phyloP scores from a whole-genome alignment of 2,888 invertebrate species.

The Clostera curtula region DNA sequence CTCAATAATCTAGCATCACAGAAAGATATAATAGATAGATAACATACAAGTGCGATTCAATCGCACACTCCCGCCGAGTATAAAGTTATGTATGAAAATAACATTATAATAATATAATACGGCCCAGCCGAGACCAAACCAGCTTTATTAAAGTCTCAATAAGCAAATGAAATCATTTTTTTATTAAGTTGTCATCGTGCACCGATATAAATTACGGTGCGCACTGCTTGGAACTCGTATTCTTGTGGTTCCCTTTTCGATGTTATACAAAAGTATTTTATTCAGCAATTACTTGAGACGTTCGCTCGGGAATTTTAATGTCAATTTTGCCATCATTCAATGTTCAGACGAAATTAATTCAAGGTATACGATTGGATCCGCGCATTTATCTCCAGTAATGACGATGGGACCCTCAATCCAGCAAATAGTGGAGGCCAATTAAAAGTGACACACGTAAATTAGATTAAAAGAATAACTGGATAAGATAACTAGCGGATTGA shows the following conservation, averaged over 20 bases:
- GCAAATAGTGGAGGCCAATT: constrained; percentile 57
- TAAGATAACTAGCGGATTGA: too few species aligned
- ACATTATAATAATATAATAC: constrained; percentile 60
- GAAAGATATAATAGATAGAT: too few species aligned
- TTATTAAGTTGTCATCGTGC: constrained; percentile 73
- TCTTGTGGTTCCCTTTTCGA: constrained; percentile 64
- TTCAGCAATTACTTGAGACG: constrained; percentile 73
- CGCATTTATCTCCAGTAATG: constrained; percentile 63
- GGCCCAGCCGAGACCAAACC: constrained; percentile 47
- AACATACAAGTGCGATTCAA: too few species aligned
- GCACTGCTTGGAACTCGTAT: constrained; percentile 39
- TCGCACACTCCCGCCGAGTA: too few species aligned
- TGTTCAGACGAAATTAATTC: constrained; percentile 66
- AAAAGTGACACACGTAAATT: constrained; percentile 58
- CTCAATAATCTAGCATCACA: too few species aligned
- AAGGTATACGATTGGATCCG: constrained; percentile 40
- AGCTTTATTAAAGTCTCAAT: constrained; percentile 72
- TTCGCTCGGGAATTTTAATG: constrained; percentile 68
- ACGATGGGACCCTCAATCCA: constrained; percentile 53
- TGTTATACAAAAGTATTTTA: constrained; percentile 71
- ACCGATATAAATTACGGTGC: constrained; percentile 65
- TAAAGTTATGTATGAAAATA: constrained; percentile 53
- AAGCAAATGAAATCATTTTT: constrained; percentile 75
- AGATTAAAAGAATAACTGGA: constrained; percentile 45
- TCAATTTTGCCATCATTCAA: constrained; percentile 72